Conservation (phyloP, 2,888 invertebrate genomes). For the Altica lythri region DNA sequence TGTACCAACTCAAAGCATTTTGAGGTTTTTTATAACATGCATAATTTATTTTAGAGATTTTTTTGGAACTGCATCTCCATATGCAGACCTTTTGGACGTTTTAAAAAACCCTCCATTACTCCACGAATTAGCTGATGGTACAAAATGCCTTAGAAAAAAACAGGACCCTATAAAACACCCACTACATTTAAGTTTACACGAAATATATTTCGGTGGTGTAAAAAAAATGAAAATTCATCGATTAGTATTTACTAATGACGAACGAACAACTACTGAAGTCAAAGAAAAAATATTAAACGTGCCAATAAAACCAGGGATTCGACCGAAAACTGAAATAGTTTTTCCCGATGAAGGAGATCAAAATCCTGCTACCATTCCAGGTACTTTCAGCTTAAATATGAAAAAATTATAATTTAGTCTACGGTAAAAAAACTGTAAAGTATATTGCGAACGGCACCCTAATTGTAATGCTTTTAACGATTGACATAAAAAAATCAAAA, state of each 20-base stretch:
- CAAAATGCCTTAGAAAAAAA: slow-evolving; percentile 67
- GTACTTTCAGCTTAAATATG: slow-evolving; percentile 37
- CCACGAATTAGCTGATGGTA: slow-evolving; percentile 65
- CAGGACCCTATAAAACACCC: slow-evolving; percentile 63
- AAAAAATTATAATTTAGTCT: background rate
- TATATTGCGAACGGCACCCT: too few relatives aligned
- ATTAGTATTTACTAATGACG: slow-evolving; percentile 68
- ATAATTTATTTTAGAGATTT: slow-evolving; percentile 64
- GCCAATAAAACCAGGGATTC: slow-evolving; percentile 75
- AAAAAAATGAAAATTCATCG: slow-evolving; percentile 83
- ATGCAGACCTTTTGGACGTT: slow-evolving; percentile 74
- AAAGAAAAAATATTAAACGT: slow-evolving; percentile 76
- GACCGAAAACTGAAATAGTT: slow-evolving; percentile 71
- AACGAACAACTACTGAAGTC: slow-evolving; percentile 65
- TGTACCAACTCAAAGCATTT: too few relatives aligned
- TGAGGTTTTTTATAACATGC: too few relatives aligned
- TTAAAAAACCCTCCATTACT: slow-evolving; percentile 66
- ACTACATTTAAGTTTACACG: slow-evolving; percentile 65
- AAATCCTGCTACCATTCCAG: slow-evolving; percentile 71
- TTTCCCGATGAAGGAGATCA: slow-evolving; percentile 84
- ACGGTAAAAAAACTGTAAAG: too few relatives aligned
- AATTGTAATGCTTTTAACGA: too few relatives aligned
- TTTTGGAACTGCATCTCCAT: slow-evolving; percentile 83
- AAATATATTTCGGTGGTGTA: slow-evolving; percentile 73
- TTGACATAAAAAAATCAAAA: too few relatives aligned